Percentiles rank a stretch among this genome's conserved stretches.
Evolutionary conservation across 1,140 invertebrate genomes (phyloP).

Genomic region (Pteromalus puparum): DNA sequence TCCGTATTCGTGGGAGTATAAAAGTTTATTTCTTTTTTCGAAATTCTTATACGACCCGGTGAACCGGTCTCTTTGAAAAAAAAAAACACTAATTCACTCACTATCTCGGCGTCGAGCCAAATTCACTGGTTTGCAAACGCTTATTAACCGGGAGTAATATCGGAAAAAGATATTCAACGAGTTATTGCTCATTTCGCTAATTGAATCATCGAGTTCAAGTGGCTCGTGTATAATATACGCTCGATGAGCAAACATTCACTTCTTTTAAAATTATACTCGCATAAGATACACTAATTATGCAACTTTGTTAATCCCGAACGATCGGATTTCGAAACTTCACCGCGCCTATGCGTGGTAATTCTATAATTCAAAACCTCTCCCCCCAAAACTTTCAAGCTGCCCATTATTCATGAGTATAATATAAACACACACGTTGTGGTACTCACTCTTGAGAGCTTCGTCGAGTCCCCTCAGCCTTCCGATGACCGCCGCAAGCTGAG

Average conservation of each 20-base stretch:
- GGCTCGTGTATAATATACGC: no score
- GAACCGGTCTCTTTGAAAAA: not conserved
- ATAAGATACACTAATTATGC: no score
- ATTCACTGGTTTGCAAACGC: no score
- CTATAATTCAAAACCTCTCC: not conserved
- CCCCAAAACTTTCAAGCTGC: not conserved
- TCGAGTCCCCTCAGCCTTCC: conserved; percentile 92
- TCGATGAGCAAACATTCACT: no score
- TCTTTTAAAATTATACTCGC: no score
- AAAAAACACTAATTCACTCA: no score
- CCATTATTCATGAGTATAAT: not conserved
- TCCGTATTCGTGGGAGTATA: not conserved
- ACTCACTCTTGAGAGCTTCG: conserved; percentile 88
- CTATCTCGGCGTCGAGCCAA: no score
- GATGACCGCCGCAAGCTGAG: conserved; percentile 87
- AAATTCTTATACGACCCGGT: conserved; percentile 13
- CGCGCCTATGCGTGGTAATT: not conserved
- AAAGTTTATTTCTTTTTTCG: not conserved
- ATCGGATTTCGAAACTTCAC: no score
- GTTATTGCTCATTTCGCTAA: not conserved
- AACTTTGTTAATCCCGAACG: no score
- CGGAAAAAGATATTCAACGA: not conserved
- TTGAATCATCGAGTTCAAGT: no score
- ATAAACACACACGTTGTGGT: not conserved
- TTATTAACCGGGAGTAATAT: not conserved